Base-by-base conservation (phyloP, 1,140 invertebrate species). In the Acyrthosiphon pisum region DNA sequence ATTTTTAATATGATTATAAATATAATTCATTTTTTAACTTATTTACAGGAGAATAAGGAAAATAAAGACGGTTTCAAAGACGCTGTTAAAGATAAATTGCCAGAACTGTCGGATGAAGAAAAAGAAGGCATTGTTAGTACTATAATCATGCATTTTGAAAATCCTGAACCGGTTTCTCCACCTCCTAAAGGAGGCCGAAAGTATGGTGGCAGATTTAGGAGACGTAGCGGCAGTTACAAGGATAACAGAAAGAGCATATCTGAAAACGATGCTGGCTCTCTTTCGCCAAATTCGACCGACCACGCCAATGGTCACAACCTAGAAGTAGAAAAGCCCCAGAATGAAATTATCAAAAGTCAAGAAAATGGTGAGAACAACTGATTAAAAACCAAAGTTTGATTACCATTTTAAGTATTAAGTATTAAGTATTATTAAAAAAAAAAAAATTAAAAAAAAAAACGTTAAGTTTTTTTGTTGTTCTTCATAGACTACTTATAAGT, bases 81-180 rank as follows among this genome's bases (percentile, higher is more conserved):
- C 22, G 60, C 84, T 37, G 23, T 94, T n/a, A 94, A 93, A 89
- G 88, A 50, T 20, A 94, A 94, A 48, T 88, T 94, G 53, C 44
- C 60, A 0, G 93, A 93, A 76, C 60, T 90, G 26, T 76, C 81
- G 53, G 92, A 94, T 81, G 93, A 94, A 14, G 91, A 94, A 26
- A 86, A 89, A 37, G 89, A 93, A 89, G 41, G 93, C 11, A 88
- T 94, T 76, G 48, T 87, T 53, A 90, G 60, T 23, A 90, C 50
- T 76, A 53, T 94, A n/a, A 53, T 93, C 35, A 93, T 93, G 50
- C 93, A 94, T 90, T 94, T 94, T 90, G 93, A 94, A 93, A 93
- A 93, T 53, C 91, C 91, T 41, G 91, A 93, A 83, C 91, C 91
- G 8, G 14, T 44, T 93, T 53, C 81, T 41, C 37, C 91, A 20